These are phyloP conservation scores for Nesogale talazaci DNA, from an alignment of 2,113 vertebrate species.

Conservation along the genomic window DNA sequence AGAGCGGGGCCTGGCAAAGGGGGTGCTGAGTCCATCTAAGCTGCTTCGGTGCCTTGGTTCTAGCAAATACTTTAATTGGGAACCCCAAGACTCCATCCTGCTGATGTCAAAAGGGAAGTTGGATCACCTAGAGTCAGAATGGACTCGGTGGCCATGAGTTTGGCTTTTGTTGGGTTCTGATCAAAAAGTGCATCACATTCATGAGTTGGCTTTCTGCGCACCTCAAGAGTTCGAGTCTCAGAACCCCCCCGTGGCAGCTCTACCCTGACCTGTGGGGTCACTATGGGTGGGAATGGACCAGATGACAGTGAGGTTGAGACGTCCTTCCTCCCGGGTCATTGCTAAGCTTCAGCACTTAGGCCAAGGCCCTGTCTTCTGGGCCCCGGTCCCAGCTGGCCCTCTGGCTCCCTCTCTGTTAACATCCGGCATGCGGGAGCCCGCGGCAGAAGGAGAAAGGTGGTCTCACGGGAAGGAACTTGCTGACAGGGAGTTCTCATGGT, in stretches of 20 bases:
- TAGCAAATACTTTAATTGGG: not conserved
- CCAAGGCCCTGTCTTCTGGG: fast-evolving
- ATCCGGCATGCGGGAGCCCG: fast-evolving
- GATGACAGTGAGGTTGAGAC: too few relatives aligned
- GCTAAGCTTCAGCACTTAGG: not conserved
- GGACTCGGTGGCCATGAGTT: too few relatives aligned
- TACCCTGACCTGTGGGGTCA: too few relatives aligned
- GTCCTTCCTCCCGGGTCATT: not conserved
- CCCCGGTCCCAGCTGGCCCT: not conserved
- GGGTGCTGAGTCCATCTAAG: too few relatives aligned
- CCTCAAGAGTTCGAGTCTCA: too few relatives aligned
- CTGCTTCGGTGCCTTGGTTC: not conserved
- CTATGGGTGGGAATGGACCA: too few relatives aligned
- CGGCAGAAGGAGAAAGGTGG: too few relatives aligned
- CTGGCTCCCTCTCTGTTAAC: not conserved
- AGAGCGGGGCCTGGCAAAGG: fast-evolving
- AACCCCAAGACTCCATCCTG: not conserved
- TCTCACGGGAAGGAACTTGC: too few relatives aligned
- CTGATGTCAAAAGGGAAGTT: too few relatives aligned
- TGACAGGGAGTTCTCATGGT: too few relatives aligned
- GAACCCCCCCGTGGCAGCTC: too few relatives aligned
- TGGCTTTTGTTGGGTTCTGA: not conserved
- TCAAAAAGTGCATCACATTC: fast-evolving
- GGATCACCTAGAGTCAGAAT: too few relatives aligned
- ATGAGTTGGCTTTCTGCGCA: not conserved